Conservation (phyloP, 1,140 invertebrate genomes). For the Brachystomella parvula region DNA sequence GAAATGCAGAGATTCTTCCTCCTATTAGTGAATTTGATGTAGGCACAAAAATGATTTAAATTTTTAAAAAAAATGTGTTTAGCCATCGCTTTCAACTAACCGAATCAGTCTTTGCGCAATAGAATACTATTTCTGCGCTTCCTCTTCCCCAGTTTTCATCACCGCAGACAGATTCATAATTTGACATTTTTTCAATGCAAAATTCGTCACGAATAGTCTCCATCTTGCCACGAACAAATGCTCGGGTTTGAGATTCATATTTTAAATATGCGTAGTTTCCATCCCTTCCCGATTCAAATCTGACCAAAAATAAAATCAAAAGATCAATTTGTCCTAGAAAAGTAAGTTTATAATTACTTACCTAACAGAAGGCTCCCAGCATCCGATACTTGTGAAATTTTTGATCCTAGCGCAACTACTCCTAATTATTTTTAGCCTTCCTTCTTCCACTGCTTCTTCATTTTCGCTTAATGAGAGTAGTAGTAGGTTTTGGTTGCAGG, state of each 20-base stretch:
- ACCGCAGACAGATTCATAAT: not conserved
- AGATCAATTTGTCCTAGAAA: not conserved
- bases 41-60: not conserved
- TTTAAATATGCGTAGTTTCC: not conserved
- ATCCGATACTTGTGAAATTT: not conserved
- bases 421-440: not conserved
- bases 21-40: too few relatives aligned
- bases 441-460: not conserved
- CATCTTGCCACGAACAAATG: not conserved
- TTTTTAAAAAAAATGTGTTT: not conserved
- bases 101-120: not conserved
- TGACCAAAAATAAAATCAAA: not conserved
- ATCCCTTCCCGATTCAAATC: not conserved
- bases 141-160: not conserved
- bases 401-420: not conserved
- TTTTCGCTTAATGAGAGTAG: not conserved
- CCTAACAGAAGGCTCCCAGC: not conserved
- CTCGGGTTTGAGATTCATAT: not conserved
- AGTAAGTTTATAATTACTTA: not conserved
- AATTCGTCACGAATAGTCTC: not conserved
- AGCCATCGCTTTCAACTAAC: not conserved
- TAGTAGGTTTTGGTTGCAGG: not conserved
- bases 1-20: not conserved
- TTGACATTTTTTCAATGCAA: not conserved
- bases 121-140: not conserved